Evolutionary conservation across 2,888 invertebrate species (phyloP).

Genomic region (Allygus modestus): DNA sequence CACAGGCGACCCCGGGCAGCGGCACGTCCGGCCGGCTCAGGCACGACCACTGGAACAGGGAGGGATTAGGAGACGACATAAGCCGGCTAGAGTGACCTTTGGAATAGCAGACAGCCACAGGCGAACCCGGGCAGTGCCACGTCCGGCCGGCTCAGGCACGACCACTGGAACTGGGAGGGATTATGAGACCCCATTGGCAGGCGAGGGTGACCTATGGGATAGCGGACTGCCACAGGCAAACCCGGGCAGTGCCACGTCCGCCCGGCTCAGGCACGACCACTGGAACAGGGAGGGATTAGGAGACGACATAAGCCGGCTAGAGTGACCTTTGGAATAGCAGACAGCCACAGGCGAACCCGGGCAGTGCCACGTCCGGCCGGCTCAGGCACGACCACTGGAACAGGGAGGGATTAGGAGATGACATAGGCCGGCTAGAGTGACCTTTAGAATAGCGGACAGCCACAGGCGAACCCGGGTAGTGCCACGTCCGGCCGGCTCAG

Average conservation of each 20-base stretch:
- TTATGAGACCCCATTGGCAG: too few relatives aligned
- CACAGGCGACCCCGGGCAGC: conserved; percentile 81
- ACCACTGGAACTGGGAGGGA: conserved; percentile 77
- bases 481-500: conserved; percentile 91
- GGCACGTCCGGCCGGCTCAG: conserved; percentile 91
- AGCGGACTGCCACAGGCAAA: conserved; percentile 73
- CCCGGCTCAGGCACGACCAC: conserved; percentile 87
- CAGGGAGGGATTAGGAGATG: not conserved
- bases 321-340: conserved; percentile 72
- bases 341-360: conserved; percentile 83
- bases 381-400: conserved; percentile 86
- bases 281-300: too few relatives aligned
- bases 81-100: too few relatives aligned
- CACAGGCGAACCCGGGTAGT: conserved; percentile 80
- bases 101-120: too few relatives aligned
- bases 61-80: too few relatives aligned
- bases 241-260: conserved; percentile 86
- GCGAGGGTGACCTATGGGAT: too few relatives aligned
- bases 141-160: conserved; percentile 89
- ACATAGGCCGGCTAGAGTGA: too few relatives aligned
- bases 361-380: conserved; percentile 86
- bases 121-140: conserved; percentile 83
- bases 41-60: conserved; percentile 80
- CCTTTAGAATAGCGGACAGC: too few relatives aligned
- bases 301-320: conserved; percentile 81